Base-by-base conservation (phyloP, 2,113 vertebrate species). In the Hystrix cristata region DNA sequence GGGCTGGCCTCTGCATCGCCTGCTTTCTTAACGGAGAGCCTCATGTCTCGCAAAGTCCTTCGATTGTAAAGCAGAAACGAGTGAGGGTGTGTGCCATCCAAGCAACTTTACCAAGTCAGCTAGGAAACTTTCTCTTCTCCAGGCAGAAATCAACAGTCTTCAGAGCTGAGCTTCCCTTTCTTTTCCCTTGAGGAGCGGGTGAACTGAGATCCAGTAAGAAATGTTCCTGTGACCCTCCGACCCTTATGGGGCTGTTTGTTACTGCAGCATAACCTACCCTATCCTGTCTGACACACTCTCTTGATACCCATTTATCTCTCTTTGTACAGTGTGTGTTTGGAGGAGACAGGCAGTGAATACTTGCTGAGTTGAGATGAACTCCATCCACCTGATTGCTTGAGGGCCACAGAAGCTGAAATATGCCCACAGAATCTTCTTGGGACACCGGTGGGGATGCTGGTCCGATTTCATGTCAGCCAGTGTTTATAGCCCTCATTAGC, bases 1-100 rank as follows among this genome's bases (percentile, higher is more conserved):
- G 0, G 1, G 11, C 12, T 4, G 55, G 0, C 43, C 51, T 29
- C 51, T 15, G 3, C 5, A 0, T 9, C 3, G 43, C 69, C 34
- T 60, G 34, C 8, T 7, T 1, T 43, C 43, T 76, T 27, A 2
- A 0, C 2, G 5, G 69, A 19, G 15, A 62, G n/a, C 31, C 25
- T 67, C 0, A 69, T 1, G 3, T 38, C 78, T 74, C 76, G 0
- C 10, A 55, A 60, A 16, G 3, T 53, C 83, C 67, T 82, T 72
- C 0, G 0, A 7, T 53, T n/a, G 15, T 15, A 67, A 81, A 21
- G 6, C 1, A 88, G 92, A 23, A 79, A 76, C 31, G 15, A 72
- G 67, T 31, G 2, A 81, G 19, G 82, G 38, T 7, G 43, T 0
- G 1, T 2, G 3, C 15, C 34, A 38, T 16, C 81, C 51, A 9